Base-by-base conservation (phyloP, 1,140 invertebrate species). In the Oedothorax gibbosus region DNA sequence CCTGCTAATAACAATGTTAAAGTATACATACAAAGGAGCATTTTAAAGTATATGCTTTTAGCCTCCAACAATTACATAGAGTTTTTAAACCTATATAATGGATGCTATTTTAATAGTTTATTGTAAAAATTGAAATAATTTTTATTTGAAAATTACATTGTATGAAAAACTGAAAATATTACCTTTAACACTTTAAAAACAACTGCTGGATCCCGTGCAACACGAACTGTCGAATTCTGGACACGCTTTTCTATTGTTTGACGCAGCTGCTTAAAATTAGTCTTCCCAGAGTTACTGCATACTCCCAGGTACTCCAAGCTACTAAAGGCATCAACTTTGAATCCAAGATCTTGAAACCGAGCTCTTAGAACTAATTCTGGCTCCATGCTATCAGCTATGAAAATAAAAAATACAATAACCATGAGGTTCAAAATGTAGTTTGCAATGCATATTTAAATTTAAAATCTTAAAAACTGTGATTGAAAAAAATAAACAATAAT, bases 251-350 rank as follows among this genome's bases (percentile, higher is more conserved):
- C 89, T 21, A 94, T 86, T 69, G 90, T 91, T 72, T 89, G 88
- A 72, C 89, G 89, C 15, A 95, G 88, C 83, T 90, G 88, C 14
- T 85, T 88, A 88, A 93, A 95, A 87, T 92, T 91, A 68, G 93
- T 94, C 49, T 88, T 88, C 10, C 89, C 90, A 56, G 89, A 89
- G 2, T 86, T 86, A 10, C 93, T 94, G 87, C 90, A 92, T 86
- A 93, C 90, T 2, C 94, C 94, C 73, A 95, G 90, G 88, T 95
- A 95, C 87, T 93, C 93, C 2, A 96, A 89, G 0, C 93, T 93
- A 88, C 93, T 94, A 88, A 95, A 95, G 9, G 94, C 93, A 79
- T 95, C 94, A 53, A 93, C 93, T 86, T 92, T 92, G 35, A 93
- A 90, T 18, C 92, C 91, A 85, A 94, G 89, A 81, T 93, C 91